Evolutionary conservation across 2,797 vertebrate species (phyloP).

Genomic region (Halcyon badia): DNA sequence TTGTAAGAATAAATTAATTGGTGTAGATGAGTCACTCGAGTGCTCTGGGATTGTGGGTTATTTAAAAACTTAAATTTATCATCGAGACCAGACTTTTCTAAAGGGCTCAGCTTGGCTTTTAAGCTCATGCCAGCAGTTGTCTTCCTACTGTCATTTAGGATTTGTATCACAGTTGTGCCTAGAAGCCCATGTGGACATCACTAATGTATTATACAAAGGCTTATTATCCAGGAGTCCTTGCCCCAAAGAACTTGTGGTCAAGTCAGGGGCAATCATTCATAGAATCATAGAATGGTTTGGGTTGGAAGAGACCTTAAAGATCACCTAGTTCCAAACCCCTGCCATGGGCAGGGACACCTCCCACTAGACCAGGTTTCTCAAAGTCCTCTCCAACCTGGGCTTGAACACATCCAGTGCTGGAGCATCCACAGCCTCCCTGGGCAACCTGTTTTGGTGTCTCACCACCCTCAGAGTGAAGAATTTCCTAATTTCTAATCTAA

Average conservation of each 20-base stretch:
- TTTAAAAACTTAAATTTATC: constrained; percentile 57
- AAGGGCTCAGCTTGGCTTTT: constrained; percentile 45
- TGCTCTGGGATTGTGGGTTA: constrained; percentile 34
- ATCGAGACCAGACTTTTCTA: constrained; percentile 17
- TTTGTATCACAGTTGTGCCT: constrained; percentile 51
- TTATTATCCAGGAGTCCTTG: constrained; percentile 26
- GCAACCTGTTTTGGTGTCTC: too few species aligned
- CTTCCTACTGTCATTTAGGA: constrained; percentile 39
- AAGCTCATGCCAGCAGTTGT: constrained; percentile 45
- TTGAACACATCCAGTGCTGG: too few species aligned
- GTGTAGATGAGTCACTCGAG: not conserved
- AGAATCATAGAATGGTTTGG: too few species aligned
- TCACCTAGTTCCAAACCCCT: too few species aligned
- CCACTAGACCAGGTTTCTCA: too few species aligned
- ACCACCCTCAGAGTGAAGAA: too few species aligned
- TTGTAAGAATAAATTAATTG: constrained; percentile 56
- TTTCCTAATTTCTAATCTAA: too few species aligned
- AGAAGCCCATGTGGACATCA: not conserved
- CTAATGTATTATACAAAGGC: constrained; percentile 26
- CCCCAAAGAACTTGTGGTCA: constrained; percentile 1
- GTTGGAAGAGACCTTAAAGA: too few species aligned
- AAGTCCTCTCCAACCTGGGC: too few species aligned
- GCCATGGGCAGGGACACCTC: too few species aligned
- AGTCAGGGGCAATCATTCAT: not conserved
- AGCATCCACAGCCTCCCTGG: too few species aligned